Evolutionary conservation across 1,140 invertebrate genomes (phyloP).

Genomic region (Lepidotrigona ventralis): DNA sequence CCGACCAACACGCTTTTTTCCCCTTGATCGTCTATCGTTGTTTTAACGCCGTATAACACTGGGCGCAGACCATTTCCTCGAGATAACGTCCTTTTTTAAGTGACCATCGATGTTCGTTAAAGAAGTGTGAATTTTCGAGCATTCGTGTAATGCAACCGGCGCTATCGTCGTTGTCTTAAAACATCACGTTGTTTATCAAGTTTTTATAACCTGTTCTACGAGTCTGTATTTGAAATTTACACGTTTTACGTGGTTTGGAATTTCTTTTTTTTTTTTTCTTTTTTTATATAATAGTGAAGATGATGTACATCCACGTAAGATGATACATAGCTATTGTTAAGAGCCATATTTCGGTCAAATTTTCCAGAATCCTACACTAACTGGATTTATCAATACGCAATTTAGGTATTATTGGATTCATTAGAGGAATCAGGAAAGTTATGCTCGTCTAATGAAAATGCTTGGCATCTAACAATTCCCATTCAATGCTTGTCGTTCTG

Average conservation of each 20-base stretch:
- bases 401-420: constrained; percentile 16
- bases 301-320: too few species aligned
- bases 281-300: too few species aligned
- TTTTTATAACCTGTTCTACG: background rate
- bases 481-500: background rate
- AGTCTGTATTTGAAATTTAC: background rate
- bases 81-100: constrained; percentile 57
- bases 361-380: background rate
- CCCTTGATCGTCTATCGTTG: constrained; percentile 43
- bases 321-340: background rate
- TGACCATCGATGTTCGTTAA: constrained; percentile 48
- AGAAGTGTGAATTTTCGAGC: constrained; percentile 52
- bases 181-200: background rate
- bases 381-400: constrained; percentile 26
- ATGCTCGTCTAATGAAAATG: constrained; percentile 15
- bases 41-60: constrained; percentile 25
- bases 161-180: background rate
- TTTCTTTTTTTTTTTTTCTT: background rate
- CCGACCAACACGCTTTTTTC: constrained; percentile 27
- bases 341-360: background rate
- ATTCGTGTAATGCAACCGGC: constrained; percentile 6
- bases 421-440: constrained; percentile 16
- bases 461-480: background rate
- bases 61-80: constrained; percentile 26
- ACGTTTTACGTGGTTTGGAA: background rate